Evolutionary conservation across 2,113 vertebrate species (phyloP).

Genomic region (Pantherophis guttatus): DNA sequence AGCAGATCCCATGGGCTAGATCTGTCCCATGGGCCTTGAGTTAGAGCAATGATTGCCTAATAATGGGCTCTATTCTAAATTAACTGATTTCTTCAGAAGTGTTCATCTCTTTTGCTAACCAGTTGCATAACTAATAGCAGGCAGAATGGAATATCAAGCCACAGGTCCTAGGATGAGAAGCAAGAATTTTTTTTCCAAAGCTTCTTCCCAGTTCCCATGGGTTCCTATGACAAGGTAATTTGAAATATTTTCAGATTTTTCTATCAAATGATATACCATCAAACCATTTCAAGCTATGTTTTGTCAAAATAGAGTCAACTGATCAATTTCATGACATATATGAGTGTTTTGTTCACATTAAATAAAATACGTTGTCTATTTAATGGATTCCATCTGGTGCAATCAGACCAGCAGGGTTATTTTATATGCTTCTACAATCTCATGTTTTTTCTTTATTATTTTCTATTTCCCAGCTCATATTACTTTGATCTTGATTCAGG

Average conservation of each 20-base stretch:
- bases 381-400: not conserved
- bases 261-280: not conserved
- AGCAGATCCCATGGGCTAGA: too few relatives aligned
- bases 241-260: not conserved
- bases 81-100: not conserved
- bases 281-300: not conserved
- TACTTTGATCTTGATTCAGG: not conserved
- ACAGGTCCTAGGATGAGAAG: not conserved
- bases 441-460: not conserved
- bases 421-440: not conserved
- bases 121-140: not conserved
- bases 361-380: not conserved
- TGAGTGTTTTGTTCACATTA: not conserved
- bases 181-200: not conserved
- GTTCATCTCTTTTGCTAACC: not conserved
- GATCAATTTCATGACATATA: not conserved
- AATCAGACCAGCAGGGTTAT: not conserved
- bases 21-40: too few relatives aligned
- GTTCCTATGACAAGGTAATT: not conserved
- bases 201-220: not conserved
- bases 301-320: not conserved
- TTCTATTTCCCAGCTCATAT: not conserved
- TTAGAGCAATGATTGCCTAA: not conserved
- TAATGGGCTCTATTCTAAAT: not conserved
- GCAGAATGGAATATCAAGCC: not conserved